Evolutionary conservation across 2,113 vertebrate genomes (phyloP), one percentile per base, ranked within the genome.

Genomic region (Coreoperca whiteheadi): DNA sequence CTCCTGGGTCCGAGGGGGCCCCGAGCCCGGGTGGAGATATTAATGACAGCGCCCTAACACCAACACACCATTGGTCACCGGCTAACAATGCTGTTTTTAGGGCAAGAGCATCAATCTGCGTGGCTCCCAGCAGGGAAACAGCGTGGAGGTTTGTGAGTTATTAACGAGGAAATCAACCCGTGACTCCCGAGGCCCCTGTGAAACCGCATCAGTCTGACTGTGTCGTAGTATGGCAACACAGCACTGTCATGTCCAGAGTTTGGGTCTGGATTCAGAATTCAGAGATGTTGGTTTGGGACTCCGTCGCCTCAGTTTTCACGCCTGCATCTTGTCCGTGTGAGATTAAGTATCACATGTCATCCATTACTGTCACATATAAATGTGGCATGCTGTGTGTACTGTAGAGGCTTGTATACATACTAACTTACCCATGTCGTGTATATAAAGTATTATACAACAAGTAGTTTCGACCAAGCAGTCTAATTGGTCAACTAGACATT

Each of bases 1-100:
- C 71, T n/a, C 11, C 37, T 69, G 28, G 37, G 50, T 59, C 28
- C 39, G 28, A 59, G 59, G 34, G 46, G 76, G n/a, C n/a, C 18
- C 65, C 2, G 32, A 57, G 53, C 65, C 37, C 0, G 41, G 67
- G n/a, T n/a, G 34, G 72, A 78, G 76, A 87, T 81, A 85, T 85
- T 87, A 81, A 90, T 87, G 82, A 87, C 61, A 76, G 3, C 28
- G 18, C 63, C 15, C 53, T n/a, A 25, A 14, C 28, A n/a, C 37
- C 32, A 61, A 10, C 68, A 21, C 20, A 21, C 68, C 32, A 71
- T 61, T 75, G 74, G 78, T 89, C 81, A 77, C 43, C 56, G 18
- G 64, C 68, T 89, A 81, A 84, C 81, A 78, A 41, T 25, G 21
- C 69, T 74, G 64, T 53, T 61, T 70, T 77, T 30, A 12, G 77